A percentile compares a stretch with the other conserved stretches of the same genome.
Conservation (phyloP, 2,797 vertebrate genomes). For the Iguana delicatissima region DNA sequence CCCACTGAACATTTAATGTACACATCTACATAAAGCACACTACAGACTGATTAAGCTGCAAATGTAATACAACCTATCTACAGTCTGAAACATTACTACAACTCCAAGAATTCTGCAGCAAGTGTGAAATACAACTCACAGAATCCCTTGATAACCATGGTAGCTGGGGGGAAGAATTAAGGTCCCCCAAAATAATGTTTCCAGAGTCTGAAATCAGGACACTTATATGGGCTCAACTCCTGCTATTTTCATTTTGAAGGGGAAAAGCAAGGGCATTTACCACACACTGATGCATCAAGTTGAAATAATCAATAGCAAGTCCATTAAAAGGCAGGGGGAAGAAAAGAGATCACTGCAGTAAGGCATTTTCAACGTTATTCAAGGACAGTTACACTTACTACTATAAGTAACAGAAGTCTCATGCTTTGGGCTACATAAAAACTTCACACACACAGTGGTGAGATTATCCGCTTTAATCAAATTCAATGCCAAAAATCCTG, state of each 20-base stretch:
- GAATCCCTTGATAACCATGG: background rate
- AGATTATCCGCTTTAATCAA: too few relatives aligned
- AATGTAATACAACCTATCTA: background rate
- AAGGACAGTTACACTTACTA: constrained; percentile 2
- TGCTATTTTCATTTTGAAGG: background rate
- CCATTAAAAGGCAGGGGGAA: background rate
- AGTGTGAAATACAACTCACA: background rate
- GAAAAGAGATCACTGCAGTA: background rate
- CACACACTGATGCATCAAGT: background rate
- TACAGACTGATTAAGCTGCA: background rate
- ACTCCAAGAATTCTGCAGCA: background rate
- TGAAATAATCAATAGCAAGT: constrained; percentile 23
- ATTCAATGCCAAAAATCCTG: too few relatives aligned
- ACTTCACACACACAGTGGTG: too few relatives aligned
- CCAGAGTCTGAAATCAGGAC: too few relatives aligned
- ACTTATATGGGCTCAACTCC: background rate
- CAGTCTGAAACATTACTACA: too few relatives aligned
- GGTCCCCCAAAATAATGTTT: too few relatives aligned
- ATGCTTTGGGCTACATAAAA: background rate
- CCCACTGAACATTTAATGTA: background rate
- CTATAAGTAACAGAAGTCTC: background rate
- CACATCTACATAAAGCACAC: background rate
- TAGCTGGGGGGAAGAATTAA: too few relatives aligned
- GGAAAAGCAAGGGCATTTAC: background rate
- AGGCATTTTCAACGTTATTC: background rate